Base-by-base conservation (phyloP, 2,113 vertebrate species). In the Alosa alosa region DNA sequence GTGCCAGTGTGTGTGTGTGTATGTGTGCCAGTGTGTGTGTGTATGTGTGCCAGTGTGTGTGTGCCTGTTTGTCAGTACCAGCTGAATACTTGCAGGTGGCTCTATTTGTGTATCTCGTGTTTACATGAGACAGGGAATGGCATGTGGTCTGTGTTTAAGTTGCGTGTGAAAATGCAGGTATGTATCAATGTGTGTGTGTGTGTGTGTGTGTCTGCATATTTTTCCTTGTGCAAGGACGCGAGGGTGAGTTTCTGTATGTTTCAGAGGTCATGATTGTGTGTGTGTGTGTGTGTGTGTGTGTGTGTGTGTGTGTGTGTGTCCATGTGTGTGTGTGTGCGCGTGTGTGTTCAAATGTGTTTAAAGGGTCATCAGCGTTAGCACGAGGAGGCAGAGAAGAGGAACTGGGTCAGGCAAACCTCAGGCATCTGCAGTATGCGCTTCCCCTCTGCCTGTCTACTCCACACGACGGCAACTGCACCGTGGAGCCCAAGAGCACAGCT, bases 391-490 rank as follows among this genome's bases (percentile, higher is more conserved):
- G 55, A 60, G 55, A 60, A 22, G 55, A 88, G 85, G 88, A 94
- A 92, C 88, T 94, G 92, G 94, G 92, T 95, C 92, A 92, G 89
- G 6, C 87, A 81, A 55, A 90, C 89, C 93, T 91, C 90, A 91
- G 93, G 94, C 93, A 94, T 94, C 86, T 83, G 82, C 84, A 93
- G 92, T 89, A 94, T 93, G 89, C 84, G 84, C 87, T 86, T 89
- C 85, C 84, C 10, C 85, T 75, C 47, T 49, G 36, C 41, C 68
- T 41, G 82, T 88, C 13, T 81, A 72, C 50, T 60, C 55, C 1
- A 5, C 86, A 86, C 86, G 82, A 88, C 84, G 84, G 85, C 85
- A 89, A 86, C 84, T 18, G 52, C 52, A 55, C 64, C 46, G 22
- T 45, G n/a, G 15, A 84, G 46, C 39, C 7, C 10, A 75, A 60